Evolutionary conservation across 2,888 invertebrate species (phyloP), one percentile per base, ranked within the genome.

Genomic region (Camponotus fellah): DNA sequence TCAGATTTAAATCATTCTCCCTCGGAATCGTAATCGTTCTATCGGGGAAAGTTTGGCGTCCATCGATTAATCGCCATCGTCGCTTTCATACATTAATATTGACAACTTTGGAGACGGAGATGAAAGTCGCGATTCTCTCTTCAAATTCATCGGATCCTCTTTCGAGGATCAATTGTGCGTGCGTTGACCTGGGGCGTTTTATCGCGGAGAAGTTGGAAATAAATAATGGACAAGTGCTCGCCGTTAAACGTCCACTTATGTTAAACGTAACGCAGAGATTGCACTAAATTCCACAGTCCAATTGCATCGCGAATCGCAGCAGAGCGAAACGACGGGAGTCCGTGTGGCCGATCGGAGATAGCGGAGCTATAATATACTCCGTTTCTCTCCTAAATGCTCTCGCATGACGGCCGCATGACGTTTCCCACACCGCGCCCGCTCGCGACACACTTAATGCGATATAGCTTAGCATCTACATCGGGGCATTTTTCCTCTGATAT

Each of bases 231-330:
- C 12, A 71, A 43, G 56, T 17, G 40, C 34, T 21, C 46, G 43
- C 10, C 6, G 71, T 71, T 77, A 49, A 79, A 56, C 64, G 37
- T 32, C 49, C 76, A 71, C 80, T 69, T 80, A 58, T 74, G 64
- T 80, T 83, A 77, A 84, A 87, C 71, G 66, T 80, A 88, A 87
- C 87, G 85, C 87, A 76, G 86, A 90, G 87, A 90, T 89, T 86
- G 90, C 89, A 86, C 86, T 89, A 82, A 89, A 91, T 91, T 90
- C 89, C 88, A 85, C 85, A 88, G 88, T 84, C 84, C 87, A 88
- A 88, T 88, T 88, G 90, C 90, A 90, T 89, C 85, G 90, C 85
- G 81, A 72, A 82, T 79, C 84, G 88, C 88, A 86, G 71, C 83
- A 79, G 88, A 90, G 86, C 89, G 90, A 87, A 86, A 90, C 90